Evolutionary conservation across 1,140 invertebrate species (phyloP), one percentile per base, ranked within the genome.

Genomic region (Pararge aegeria): DNA sequence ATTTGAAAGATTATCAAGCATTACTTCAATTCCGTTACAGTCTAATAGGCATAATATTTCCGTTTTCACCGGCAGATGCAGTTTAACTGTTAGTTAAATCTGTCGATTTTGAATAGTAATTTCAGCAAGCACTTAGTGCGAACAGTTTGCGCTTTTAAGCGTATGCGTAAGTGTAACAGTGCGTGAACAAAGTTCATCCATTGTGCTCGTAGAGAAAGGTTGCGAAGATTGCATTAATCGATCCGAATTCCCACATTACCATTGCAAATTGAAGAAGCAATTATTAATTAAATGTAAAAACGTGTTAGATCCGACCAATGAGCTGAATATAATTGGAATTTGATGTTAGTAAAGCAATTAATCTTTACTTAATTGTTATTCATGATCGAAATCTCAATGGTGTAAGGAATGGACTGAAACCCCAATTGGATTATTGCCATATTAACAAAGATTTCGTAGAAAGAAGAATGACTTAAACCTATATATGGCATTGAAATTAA

Each of bases 31-130:
- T 75, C 72, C 71, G 79, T 80, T 74, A 83, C 78, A 81, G 62
- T 81, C 80, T 80, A 81, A 75, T 81, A 84, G 75, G 50, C 68
- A 53, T 68, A 64, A 73, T 75, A 75, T 75, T 78, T 73, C 69
- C 73, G 69, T 63, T 75, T 73, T 78, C 66, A 69, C 70, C 67
- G 38, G 38, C 38, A 42, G 38, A 18, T 42, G 38, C 16, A 57
- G 49, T 55, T 15, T 18, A 18, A 18, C 16, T n/a, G 13, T 38
- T 38, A 9, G 3, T 18, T 16, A 18, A 15, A 15, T 16, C 13
- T 42, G 38, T 42, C 38, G 13, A 42, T 42, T 42, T 42, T 42
- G 38, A 42, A 42, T 7, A 42, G 9, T 7, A 42, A 42, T 18
- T 18, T 42, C 5, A 42, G 38, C 16, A 18, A 42, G 15, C 38